Evolutionary conservation across 2,888 invertebrate genomes (phyloP).

Genomic region (Acanthococcus lagerstroemiae): DNA sequence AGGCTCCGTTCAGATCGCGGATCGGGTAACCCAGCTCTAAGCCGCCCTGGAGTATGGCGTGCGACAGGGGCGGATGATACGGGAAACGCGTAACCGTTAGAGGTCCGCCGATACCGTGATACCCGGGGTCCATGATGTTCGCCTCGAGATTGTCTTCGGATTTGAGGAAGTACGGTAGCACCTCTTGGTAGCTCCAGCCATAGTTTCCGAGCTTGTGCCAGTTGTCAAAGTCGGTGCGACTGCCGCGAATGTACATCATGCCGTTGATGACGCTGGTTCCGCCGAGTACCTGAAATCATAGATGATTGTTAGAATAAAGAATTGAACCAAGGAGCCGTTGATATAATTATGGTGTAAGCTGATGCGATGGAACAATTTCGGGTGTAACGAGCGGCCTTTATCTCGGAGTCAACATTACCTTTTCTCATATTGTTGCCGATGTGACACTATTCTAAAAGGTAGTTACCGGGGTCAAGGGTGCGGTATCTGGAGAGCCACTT

Average conservation of each 20-base stretch:
- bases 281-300: constrained; percentile 57
- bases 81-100: constrained; percentile 71
- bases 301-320: too few relatives aligned
- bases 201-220: constrained; percentile 79
- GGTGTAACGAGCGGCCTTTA: too few relatives aligned
- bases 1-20: constrained; percentile 70
- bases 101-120: constrained; percentile 66
- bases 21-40: constrained; percentile 59
- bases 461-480: too few relatives aligned
- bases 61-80: constrained; percentile 73
- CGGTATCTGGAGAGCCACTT: too few relatives aligned
- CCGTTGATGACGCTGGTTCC: constrained; percentile 91
- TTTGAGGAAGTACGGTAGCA: constrained; percentile 79
- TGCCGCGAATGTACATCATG: constrained; percentile 91
- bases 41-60: constrained; percentile 65
- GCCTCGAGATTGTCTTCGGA: constrained; percentile 69
- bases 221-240: constrained; percentile 72
- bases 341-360: too few relatives aligned
- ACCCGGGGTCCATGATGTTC: constrained; percentile 62
- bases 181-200: constrained; percentile 82
- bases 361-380: too few relatives aligned
- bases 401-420: too few relatives aligned
- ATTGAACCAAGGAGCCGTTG: too few relatives aligned
- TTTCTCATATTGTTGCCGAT: too few relatives aligned
- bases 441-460: too few relatives aligned